Evolutionary conservation across 1,140 invertebrate species (phyloP).

Genomic region (Papilio polyxenes): DNA sequence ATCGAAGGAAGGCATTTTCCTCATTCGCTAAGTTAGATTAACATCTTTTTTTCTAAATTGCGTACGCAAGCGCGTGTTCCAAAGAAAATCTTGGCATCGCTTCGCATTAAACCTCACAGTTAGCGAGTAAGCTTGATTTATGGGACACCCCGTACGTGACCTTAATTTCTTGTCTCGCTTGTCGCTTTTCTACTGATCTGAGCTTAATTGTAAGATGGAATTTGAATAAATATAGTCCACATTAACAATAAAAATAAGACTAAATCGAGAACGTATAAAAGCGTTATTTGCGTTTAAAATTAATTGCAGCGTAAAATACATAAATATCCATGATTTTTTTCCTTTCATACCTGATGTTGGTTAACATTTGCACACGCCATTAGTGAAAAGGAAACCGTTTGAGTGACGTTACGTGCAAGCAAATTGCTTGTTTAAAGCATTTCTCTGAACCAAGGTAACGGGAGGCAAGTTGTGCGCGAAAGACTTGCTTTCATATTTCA

Average conservation of each 20-base stretch:
- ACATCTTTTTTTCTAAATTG: slow-evolving; percentile 16
- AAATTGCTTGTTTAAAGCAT: slow-evolving; percentile 10
- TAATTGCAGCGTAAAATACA: background rate
- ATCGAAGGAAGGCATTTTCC: background rate
- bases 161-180: slow-evolving; percentile 25
- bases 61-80: slow-evolving; percentile 20
- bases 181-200: slow-evolving; percentile 22
- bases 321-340: background rate
- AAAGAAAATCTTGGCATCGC: slow-evolving; percentile 18
- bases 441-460: background rate
- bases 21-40: slow-evolving; percentile 8
- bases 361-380: slow-evolving; percentile 2
- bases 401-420: slow-evolving; percentile 6
- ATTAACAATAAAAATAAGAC: background rate
- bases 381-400: background rate
- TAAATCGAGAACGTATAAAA: background rate
- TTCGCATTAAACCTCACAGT: slow-evolving; percentile 18
- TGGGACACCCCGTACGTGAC: slow-evolving; percentile 20
- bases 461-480: background rate
- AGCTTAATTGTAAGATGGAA: background rate
- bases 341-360: background rate
- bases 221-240: background rate
- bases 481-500: background rate
- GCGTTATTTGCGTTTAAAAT: background rate
- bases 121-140: slow-evolving; percentile 28